These are phyloP conservation scores for Cervus canadensis DNA, from an alignment of 2,113 vertebrate species.

Conservation along the genomic window DNA sequence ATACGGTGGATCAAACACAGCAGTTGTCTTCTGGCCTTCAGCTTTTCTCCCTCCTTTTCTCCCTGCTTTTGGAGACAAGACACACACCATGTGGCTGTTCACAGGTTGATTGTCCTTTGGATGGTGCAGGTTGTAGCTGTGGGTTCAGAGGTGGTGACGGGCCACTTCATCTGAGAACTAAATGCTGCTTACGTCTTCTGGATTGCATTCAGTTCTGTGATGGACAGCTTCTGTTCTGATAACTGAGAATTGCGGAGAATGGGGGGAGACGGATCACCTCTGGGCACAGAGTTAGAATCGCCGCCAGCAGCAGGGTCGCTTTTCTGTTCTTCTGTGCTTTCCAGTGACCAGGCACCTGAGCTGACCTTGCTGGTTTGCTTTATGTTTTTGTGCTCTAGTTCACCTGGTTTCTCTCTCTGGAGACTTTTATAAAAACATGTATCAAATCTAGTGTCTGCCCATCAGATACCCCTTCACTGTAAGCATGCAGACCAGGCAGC, in stretches of 20 bases:
- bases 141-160: background rate
- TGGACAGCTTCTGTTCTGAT: background rate
- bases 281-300: background rate
- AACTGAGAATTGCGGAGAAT: background rate
- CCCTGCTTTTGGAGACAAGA: background rate
- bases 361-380: no score
- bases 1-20: background rate
- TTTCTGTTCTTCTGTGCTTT: background rate
- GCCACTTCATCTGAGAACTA: background rate
- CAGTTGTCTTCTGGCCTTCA: slow-evolving; percentile 43
- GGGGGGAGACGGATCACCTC: background rate
- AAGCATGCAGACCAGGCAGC: background rate
- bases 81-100: background rate
- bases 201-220: background rate
- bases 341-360: background rate
- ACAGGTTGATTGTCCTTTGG: background rate
- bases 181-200: background rate
- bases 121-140: background rate
- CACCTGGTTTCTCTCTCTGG: background rate
- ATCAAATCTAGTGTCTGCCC: background rate
- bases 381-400: background rate
- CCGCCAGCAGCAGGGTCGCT: background rate
- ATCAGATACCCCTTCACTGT: background rate
- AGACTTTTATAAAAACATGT: background rate
- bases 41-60: background rate